Base-by-base conservation (phyloP, 2,888 invertebrate species). In the Lymantria monacha region DNA sequence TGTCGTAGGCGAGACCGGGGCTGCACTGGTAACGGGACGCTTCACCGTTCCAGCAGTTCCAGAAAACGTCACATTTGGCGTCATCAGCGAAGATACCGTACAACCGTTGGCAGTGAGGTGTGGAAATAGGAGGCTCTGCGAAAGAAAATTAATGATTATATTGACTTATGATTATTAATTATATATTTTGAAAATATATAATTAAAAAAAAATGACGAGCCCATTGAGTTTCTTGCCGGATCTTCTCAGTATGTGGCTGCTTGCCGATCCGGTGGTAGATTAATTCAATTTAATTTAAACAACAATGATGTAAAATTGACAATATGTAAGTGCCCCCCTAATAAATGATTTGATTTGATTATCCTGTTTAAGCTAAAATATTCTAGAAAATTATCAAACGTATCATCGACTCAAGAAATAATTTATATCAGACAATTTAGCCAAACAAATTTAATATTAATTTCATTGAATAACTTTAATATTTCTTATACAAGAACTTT, bases 11-110 rank as follows among this genome's bases (percentile, higher is more conserved):
- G 46, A 98, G 93, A 69, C 98, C 98, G 71, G 98, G 97, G 68
- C 97, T 97, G 92, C 98, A 98, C 86, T 97, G 97, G 90, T 98
- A 98, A 74, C 96, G 94, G 79, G 97, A 97, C 7, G 97, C 95
- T 83, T 98, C 97, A 48, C 98, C 98, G 89, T 97, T 97, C 97
- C 98, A 98, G 88, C 98, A 98, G 89, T 97, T 97, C 97, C 97
- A 98, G 95, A 98, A 98, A 12, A 96, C 96, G 87, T 97, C 97
- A 83, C 98, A 98, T 85, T 97, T 96, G 69, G 91, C 92, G 49
- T 95, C 96, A 79, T 98, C 97, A 60, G 97, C 90, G 93, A 97
- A 98, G 92, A 98, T 97, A 75, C 98, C 98, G 86, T 97, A 98
- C 66, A 98, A 90, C 54, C 97, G 93, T 43, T 95, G 83, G 82